phyloP scores from a whole-genome alignment of 2,888 invertebrate species.

The Caenorhabditis sulstoni region DNA sequence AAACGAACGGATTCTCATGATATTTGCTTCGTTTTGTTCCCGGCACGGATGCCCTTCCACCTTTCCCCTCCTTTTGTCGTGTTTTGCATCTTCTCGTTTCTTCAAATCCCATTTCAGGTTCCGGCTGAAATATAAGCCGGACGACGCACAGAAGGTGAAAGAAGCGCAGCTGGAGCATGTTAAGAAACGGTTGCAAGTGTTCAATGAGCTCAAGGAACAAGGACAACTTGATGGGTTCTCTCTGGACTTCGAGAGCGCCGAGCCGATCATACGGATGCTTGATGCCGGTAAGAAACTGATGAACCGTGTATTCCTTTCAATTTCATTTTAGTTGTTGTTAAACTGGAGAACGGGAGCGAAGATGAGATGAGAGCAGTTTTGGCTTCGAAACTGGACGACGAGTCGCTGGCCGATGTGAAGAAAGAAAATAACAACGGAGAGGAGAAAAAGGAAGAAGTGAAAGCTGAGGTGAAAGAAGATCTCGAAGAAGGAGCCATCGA shows the following conservation, averaged over 20 bases:
- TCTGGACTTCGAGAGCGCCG: constrained; percentile 89
- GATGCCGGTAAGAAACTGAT: constrained; percentile 85
- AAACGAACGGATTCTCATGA: constrained; percentile 32
- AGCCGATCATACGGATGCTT: constrained; percentile 89
- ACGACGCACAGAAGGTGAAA: constrained; percentile 92
- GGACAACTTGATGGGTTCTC: constrained; percentile 88
- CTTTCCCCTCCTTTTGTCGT: not conserved
- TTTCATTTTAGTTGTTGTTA: constrained; percentile 80
- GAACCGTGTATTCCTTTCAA: not conserved
- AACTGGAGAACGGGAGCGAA: constrained; percentile 89
- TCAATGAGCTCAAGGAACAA: constrained; percentile 87
- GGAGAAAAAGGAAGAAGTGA: constrained; percentile 25
- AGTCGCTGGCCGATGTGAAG: constrained; percentile 70
- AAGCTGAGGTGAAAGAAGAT: constrained; percentile 44
- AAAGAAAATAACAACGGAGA: constrained; percentile 60
- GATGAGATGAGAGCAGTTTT: constrained; percentile 88
- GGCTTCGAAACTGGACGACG: constrained; percentile 74
- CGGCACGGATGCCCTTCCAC: constrained; percentile 46
- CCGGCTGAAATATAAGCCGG: constrained; percentile 98
- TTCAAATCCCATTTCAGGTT: constrained; percentile 86
- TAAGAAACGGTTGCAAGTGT: constrained; percentile 90
- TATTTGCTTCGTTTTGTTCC: constrained; percentile 41
- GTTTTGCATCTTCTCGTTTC: not conserved
- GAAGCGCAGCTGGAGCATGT: constrained; percentile 87
- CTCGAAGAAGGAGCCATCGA: constrained; percentile 59